A percentile compares a stretch with the other conserved stretches of the same genome.
phyloP scores from a whole-genome alignment of 2,113 vertebrate genomes.

The Carlito syrichta region DNA sequence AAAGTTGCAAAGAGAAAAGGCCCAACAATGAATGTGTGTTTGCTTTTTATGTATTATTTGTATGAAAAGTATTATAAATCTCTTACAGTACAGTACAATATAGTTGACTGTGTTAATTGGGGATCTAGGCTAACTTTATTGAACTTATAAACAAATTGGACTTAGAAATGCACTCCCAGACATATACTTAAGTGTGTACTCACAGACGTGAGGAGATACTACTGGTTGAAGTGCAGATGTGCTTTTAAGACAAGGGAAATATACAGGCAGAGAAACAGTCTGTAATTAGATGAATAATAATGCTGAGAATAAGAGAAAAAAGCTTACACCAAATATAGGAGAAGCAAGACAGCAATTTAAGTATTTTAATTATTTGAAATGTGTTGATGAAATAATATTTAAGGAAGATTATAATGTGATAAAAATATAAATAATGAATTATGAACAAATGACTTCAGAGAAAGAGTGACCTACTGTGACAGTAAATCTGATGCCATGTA shows the following conservation, averaged over 20 bases:
- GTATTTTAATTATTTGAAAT: neutral
- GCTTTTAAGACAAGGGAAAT: neutral
- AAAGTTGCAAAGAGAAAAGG: neutral
- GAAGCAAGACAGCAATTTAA: neutral
- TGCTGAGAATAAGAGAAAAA: neutral
- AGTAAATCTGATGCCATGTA: neutral
- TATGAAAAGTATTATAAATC: too few species aligned
- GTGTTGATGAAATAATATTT: neutral
- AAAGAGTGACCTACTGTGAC: neutral
- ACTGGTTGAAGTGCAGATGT: neutral
- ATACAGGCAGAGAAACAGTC: neutral
- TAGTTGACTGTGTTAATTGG: too few species aligned
- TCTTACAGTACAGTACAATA: too few species aligned
- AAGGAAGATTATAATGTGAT: neutral
- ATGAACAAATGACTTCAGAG: neutral
- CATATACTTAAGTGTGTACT: neutral
- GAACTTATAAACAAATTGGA: too few species aligned
- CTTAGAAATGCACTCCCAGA: too few species aligned
- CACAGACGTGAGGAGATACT: neutral
- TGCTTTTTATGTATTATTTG: too few species aligned
- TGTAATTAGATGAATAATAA: neutral
- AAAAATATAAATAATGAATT: neutral
- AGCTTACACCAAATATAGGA: neutral
- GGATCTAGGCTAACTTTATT: too few species aligned
- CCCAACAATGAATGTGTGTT: neutral